These are phyloP conservation scores for Drosophila auraria DNA, from an alignment of 1,140 invertebrate genomes.

Conservation along the genomic window DNA sequence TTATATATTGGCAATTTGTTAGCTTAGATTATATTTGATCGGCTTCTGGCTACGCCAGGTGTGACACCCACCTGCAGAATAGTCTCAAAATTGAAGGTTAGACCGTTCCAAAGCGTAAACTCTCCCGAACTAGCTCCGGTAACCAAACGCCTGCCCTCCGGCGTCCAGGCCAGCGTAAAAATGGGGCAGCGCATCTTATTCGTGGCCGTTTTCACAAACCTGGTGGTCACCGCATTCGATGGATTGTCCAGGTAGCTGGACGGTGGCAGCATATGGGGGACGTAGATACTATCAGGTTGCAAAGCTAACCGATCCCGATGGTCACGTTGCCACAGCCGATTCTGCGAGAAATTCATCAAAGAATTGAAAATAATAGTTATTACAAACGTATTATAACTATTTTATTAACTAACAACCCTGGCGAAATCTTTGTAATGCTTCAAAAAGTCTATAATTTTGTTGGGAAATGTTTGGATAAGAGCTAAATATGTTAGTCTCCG, in stretches of 20 bases:
- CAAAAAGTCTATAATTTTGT: too few relatives aligned
- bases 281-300: slow-evolving; percentile 96
- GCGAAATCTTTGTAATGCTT: too few relatives aligned
- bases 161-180: slow-evolving; percentile 99
- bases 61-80: slow-evolving; percentile 94
- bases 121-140: slow-evolving; percentile 99
- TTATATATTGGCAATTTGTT: neutral
- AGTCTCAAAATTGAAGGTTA: slow-evolving; percentile 99
- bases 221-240: slow-evolving; percentile 98
- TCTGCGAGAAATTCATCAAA: slow-evolving; percentile 86
- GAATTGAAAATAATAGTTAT: neutral
- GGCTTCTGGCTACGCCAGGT: neutral
- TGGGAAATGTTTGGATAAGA: too few relatives aligned
- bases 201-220: slow-evolving; percentile 99
- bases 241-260: slow-evolving; percentile 96
- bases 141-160: slow-evolving; percentile 98
- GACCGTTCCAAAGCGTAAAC: slow-evolving; percentile 99
- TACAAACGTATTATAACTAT: too few relatives aligned
- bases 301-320: slow-evolving; percentile 93
- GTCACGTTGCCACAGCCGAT: slow-evolving; percentile 97
- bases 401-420: too few relatives aligned
- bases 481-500: too few relatives aligned
- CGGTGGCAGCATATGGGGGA: slow-evolving; percentile 94
- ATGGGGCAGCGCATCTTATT: slow-evolving; percentile 99
- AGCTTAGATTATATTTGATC: neutral